Evolutionary conservation across 2,113 vertebrate species (phyloP), one percentile per base, ranked within the genome.

Genomic region (Turnix velox): DNA sequence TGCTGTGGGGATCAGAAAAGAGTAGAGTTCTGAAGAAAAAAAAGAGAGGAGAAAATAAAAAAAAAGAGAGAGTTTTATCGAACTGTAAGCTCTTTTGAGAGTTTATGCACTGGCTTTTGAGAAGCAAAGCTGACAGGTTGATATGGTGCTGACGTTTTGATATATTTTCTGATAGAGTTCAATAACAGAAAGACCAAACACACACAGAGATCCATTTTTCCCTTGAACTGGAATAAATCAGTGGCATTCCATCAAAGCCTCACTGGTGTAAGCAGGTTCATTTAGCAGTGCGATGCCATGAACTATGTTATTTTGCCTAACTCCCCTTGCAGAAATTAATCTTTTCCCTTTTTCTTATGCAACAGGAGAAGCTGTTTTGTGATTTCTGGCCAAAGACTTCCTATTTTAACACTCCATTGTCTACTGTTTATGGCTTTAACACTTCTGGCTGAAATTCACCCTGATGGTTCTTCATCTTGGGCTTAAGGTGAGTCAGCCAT

Each of bases 81-180:
- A 72, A 52, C 57, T 71, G 5, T 55, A 61, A 88, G 39, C 28
- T 58, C 48, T 86, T 81, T 45, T 75, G 52, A 2, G 2, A 71
- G n/a, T 79, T 94, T 54, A 79, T 48, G 40, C 35, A 54, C 35
- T 54, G 55, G 54, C 54, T 84, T 94, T 76, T 81, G 63, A 82
- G 75, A 81, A 85, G 39, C 22, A 92, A 93, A 93, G 74, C 58
- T 84, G 81, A 79, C 87, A 80, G 46, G 39, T 30, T 87, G 84
- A 66, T 85, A 62, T 2, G 39, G 55, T 73, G 54, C 63, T 3
- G 4, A 69, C 0, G 8, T 82, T 94, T 92, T 89, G 71, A 93
- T 95, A 58, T 79, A 54, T 96, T 92, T 94, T 91, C 55, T 89
- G 87, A 66, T 82, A 76, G 46, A 80, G 42, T 62, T 89, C 66